Evolutionary conservation across 1,140 invertebrate species (phyloP).

Genomic region (Phymastichus coffea): DNA sequence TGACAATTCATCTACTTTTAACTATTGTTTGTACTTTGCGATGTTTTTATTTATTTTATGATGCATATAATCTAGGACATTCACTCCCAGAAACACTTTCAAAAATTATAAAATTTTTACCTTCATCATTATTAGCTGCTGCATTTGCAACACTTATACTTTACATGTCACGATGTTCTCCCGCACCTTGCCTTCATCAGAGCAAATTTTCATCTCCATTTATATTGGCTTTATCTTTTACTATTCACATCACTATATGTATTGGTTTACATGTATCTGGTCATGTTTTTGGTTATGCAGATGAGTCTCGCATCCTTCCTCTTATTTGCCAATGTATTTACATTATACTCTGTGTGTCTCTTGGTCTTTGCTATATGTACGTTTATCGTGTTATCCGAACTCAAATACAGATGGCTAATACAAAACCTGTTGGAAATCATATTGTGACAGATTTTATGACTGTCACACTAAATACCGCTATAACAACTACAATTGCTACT

Average conservation of each 20-base stretch:
- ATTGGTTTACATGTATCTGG: conserved; percentile 76
- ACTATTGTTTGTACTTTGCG: conserved; percentile 77
- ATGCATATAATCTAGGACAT: conserved; percentile 82
- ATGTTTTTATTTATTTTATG: conserved; percentile 84
- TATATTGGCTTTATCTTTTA: conserved; percentile 71
- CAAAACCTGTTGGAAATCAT: conserved; percentile 45
- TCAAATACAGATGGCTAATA: conserved; percentile 45
- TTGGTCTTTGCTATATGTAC: conserved; percentile 82
- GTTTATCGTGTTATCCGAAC: conserved; percentile 64
- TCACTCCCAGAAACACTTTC: conserved; percentile 77
- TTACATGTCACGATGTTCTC: conserved; percentile 74
- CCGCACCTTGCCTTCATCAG: conserved; percentile 50
- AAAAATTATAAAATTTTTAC: conserved; percentile 78
- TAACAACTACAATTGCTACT: conserved; percentile 82
- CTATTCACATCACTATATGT: conserved; percentile 74
- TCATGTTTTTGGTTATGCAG: conserved; percentile 54
- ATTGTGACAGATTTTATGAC: conserved; percentile 51
- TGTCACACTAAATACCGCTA: conserved; percentile 66
- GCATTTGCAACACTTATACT: conserved; percentile 83
- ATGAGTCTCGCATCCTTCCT: conserved; percentile 63
- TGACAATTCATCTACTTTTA: conserved; percentile 77
- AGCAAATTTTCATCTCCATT: conserved; percentile 70
- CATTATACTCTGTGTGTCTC: conserved; percentile 73
- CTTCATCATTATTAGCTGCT: conserved; percentile 79
- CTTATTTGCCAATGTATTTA: conserved; percentile 81